Evolutionary conservation across 1,140 invertebrate genomes (phyloP).

Genomic region (Oncopeltus fasciatus): DNA sequence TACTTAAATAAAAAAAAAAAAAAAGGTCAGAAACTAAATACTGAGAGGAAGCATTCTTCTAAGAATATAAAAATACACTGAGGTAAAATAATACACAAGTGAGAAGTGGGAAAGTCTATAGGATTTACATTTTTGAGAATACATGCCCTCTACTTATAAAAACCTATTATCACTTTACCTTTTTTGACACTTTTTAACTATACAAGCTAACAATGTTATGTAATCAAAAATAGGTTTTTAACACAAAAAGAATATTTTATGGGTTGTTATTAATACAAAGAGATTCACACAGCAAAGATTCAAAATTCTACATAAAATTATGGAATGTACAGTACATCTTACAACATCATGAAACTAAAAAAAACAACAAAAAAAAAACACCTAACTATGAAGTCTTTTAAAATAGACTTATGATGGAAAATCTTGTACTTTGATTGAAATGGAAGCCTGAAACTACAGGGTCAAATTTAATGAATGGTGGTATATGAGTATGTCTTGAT

Average conservation of each 20-base stretch:
- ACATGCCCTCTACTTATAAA: background rate
- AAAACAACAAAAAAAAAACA: no score
- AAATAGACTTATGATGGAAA: constrained; percentile 4
- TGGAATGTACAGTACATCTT: constrained; percentile 1
- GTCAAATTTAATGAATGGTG: background rate
- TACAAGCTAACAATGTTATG: no score
- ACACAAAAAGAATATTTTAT: background rate
- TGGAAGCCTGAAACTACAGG: background rate
- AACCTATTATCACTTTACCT: background rate
- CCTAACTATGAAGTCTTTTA: background rate
- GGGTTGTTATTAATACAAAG: background rate
- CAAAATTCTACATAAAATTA: background rate
- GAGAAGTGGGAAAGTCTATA: background rate
- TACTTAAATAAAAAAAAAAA: no score
- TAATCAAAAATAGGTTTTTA: background rate
- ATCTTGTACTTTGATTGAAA: background rate
- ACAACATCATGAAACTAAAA: background rate
- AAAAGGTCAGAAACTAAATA: background rate
- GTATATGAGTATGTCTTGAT: no score
- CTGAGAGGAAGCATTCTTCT: background rate
- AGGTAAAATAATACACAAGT: no score
- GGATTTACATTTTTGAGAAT: background rate
- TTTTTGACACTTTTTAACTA: background rate
- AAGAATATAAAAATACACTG: background rate
- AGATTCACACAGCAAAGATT: background rate